Percentiles rank a stretch among this genome's conserved stretches.
These are phyloP conservation scores for Synergus laeviventris DNA, from an alignment of 2,888 invertebrate genomes.

Conservation along the genomic window DNA sequence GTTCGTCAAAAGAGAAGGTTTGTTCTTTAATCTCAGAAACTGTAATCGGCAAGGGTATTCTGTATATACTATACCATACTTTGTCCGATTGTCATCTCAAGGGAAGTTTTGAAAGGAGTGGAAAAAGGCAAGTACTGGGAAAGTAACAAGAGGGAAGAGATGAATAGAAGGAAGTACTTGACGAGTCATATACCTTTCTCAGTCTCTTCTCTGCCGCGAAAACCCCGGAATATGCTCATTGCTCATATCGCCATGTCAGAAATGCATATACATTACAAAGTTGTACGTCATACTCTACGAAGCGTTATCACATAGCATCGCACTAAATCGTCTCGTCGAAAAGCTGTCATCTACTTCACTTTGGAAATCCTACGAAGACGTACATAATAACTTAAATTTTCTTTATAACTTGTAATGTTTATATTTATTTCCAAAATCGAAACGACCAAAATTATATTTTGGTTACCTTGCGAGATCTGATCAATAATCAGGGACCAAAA, in stretches of 20 bases:
- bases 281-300: constrained; percentile 25
- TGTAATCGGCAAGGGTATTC: background rate
- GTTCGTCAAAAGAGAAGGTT: no score
- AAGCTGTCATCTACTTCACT: constrained; percentile 31
- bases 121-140: background rate
- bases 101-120: constrained; percentile 12
- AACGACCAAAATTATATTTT: no score
- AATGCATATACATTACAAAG: constrained; percentile 36
- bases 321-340: constrained; percentile 24
- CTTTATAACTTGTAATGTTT: no score
- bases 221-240: constrained; percentile 34
- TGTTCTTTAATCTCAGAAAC: background rate
- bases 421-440: no score
- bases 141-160: background rate
- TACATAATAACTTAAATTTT: no score
- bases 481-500: no score
- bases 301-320: constrained; percentile 19
- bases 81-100: constrained; percentile 2
- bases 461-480: no score
- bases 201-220: constrained; percentile 31
- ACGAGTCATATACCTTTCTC: background rate
- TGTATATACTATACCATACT: background rate
- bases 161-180: constrained; percentile 8
- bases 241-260: constrained; percentile 16
- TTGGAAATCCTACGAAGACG: constrained; percentile 9